Conservation (phyloP, 2,113 vertebrate genomes). For the Corydoras sp. region DNA sequence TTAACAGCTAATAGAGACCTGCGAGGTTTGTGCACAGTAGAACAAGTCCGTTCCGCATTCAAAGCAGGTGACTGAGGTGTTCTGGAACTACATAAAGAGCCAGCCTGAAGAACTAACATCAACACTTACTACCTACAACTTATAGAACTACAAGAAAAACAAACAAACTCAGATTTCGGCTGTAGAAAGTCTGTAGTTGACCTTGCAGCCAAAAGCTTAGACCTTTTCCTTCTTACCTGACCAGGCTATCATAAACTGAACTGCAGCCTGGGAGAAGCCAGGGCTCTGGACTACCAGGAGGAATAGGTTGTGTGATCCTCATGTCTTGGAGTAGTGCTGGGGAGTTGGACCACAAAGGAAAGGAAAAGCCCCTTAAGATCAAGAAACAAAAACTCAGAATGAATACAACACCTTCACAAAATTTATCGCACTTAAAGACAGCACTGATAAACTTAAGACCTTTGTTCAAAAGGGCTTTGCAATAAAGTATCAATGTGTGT, state of each 20-base stretch:
- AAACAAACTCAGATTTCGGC: neutral
- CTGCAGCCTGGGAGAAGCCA: conserved; percentile 75
- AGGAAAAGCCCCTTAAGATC: conserved; percentile 51
- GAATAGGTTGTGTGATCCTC: conserved; percentile 13
- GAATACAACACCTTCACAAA: no score
- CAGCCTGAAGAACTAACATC: neutral
- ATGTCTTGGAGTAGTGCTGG: conserved; percentile 44
- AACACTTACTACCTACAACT: neutral
- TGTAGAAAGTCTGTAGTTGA: neutral
- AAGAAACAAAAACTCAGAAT: conserved; percentile 1
- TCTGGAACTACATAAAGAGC: conserved; percentile 31
- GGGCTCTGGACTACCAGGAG: conserved; percentile 59
- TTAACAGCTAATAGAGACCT: conserved; percentile 42
- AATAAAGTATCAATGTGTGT: conserved; percentile 51
- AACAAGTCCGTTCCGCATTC: conserved; percentile 44
- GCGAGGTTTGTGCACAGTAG: conserved; percentile 51
- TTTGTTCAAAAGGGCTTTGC: conserved; percentile 58
- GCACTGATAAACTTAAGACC: conserved; percentile 33
- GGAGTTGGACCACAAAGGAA: conserved; percentile 49
- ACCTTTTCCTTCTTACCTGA: conserved; percentile 59
- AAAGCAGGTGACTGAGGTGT: conserved; percentile 36
- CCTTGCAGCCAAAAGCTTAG: neutral
- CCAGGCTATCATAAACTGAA: conserved; percentile 68
- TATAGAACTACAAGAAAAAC: neutral
- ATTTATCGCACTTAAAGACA: no score